Conservation (phyloP, 2,888 invertebrate species). For the Capitulum mitella region DNA sequence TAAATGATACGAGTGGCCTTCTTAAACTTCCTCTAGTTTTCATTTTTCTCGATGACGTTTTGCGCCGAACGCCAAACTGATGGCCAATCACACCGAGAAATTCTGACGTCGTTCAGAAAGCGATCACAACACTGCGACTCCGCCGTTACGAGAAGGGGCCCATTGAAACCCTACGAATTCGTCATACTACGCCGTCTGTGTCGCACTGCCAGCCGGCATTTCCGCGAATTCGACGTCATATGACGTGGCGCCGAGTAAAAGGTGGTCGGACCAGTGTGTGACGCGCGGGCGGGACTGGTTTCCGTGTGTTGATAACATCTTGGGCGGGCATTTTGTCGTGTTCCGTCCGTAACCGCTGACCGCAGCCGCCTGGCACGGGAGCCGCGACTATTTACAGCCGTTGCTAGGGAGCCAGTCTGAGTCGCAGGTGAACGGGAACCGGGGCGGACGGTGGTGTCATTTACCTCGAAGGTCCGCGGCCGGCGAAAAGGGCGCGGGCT, state of each 20-base stretch:
- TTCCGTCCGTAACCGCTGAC: not conserved
- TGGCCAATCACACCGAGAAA: too few relatives aligned
- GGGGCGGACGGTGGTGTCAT: not conserved
- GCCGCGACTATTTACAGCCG: not conserved
- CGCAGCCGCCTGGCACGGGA: not conserved
- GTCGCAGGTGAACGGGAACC: not conserved
- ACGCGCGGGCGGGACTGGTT: not conserved
- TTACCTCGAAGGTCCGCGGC: too few relatives aligned
- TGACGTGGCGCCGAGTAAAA: not conserved
- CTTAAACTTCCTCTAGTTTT: too few relatives aligned
- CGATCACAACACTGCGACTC: too few relatives aligned
- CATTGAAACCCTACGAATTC: too few relatives aligned
- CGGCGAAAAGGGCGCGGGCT: too few relatives aligned
- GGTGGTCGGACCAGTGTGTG: not conserved
- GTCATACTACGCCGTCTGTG: too few relatives aligned
- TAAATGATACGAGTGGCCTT: too few relatives aligned
- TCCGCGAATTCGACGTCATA: not conserved
- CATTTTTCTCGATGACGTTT: too few relatives aligned
- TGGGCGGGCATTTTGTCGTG: not conserved
- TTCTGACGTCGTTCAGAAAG: too few relatives aligned
- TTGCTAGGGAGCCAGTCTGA: not conserved
- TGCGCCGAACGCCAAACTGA: too few relatives aligned
- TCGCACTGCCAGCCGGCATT: not conserved
- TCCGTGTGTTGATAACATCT: not conserved
- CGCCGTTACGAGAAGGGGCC: too few relatives aligned